Conservation (phyloP, 2,113 vertebrate species). For the Cephalophus harveyi region DNA sequence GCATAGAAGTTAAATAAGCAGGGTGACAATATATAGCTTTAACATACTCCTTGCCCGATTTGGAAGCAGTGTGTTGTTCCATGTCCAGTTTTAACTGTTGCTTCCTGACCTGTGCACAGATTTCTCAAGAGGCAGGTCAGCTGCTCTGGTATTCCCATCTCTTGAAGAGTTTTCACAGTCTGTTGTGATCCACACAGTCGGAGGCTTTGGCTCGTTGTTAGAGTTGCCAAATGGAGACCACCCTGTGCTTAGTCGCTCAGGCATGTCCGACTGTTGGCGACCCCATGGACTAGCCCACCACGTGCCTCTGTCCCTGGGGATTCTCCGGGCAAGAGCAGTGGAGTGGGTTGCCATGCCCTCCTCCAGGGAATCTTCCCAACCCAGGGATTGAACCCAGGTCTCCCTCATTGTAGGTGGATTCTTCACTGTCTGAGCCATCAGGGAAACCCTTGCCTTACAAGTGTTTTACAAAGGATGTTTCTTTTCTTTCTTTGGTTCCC, state of each 20-base stretch:
- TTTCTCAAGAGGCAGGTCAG: background rate
- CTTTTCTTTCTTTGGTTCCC: background rate
- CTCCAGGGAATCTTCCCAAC: background rate
- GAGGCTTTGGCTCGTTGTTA: background rate
- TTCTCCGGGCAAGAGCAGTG: background rate
- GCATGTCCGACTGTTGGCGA: fast-evolving
- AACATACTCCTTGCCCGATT: background rate
- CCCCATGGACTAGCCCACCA: background rate
- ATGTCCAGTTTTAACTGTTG: background rate
- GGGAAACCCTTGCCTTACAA: background rate
- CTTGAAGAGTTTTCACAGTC: background rate
- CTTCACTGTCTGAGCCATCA: background rate
- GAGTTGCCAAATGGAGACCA: background rate
- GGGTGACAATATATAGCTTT: background rate
- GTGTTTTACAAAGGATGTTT: background rate
- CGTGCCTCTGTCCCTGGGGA: background rate
- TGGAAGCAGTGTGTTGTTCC: background rate
- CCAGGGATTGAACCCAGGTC: background rate
- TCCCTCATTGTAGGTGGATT: background rate
- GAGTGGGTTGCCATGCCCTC: background rate
- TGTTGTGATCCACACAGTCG: background rate
- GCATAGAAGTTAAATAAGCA: background rate
- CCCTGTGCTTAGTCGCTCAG: background rate
- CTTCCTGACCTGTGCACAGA: background rate
- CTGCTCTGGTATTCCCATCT: background rate